phyloP scores from a whole-genome alignment of 2,888 invertebrate genomes.

The Camponotus fellah region DNA sequence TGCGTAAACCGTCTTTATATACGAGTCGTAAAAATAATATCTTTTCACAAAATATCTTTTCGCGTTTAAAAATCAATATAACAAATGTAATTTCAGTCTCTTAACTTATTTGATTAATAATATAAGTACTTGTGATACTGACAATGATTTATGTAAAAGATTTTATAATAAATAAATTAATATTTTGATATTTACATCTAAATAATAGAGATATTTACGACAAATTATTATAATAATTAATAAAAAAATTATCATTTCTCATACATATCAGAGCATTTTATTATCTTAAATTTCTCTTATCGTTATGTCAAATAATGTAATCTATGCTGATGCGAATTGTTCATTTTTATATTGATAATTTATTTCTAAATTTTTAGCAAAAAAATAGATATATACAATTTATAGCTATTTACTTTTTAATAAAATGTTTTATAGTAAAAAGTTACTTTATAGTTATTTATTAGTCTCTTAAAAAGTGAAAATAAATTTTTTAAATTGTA shows the following conservation, averaged over 20 bases:
- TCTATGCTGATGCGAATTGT: not conserved
- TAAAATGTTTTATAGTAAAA: not conserved
- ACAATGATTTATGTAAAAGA: not conserved
- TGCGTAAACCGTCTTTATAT: conserved; percentile 22
- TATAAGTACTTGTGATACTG: not conserved
- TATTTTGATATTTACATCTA: not conserved
- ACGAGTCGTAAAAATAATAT: not conserved
- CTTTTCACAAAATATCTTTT: not conserved
- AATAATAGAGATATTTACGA: not conserved
- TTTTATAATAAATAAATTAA: not conserved
- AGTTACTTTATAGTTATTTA: not conserved
- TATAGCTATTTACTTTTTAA: conserved; percentile 9
- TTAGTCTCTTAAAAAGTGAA: not conserved
- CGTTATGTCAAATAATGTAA: not conserved
- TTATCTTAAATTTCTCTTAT: not conserved
- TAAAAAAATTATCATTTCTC: not conserved
- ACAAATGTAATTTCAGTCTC: not conserved
- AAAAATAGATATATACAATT: not conserved
- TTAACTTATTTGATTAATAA: not conserved
- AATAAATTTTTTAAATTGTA: not conserved
- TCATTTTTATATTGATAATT: not conserved
- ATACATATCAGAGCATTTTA: not conserved
- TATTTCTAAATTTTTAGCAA: not conserved
- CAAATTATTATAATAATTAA: not conserved
- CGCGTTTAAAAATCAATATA: not conserved